Percentiles rank a stretch among this genome's conserved stretches.
Evolutionary conservation across 1,140 invertebrate genomes (phyloP).

Genomic region (Diprion similis): DNA sequence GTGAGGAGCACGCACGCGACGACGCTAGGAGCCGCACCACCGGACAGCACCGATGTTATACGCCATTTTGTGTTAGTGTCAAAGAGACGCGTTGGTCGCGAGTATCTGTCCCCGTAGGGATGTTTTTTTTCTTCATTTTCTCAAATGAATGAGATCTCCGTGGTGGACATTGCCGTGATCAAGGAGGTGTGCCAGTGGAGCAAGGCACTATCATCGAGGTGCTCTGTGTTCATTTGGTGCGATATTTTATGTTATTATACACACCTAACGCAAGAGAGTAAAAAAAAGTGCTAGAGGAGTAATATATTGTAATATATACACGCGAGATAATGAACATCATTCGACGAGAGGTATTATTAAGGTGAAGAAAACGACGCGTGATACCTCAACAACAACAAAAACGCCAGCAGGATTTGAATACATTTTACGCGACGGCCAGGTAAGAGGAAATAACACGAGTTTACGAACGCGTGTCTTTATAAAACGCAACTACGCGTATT

Average conservation of each 20-base stretch:
- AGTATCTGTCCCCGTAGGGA: not conserved
- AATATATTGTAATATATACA: not conserved
- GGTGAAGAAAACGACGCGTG: too few relatives aligned
- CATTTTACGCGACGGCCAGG: not conserved
- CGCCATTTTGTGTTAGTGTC: conserved; percentile 36
- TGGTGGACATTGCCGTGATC: too few relatives aligned
- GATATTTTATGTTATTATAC: too few relatives aligned
- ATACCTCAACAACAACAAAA: too few relatives aligned
- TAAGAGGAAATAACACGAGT: not conserved
- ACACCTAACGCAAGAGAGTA: too few relatives aligned
- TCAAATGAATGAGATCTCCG: too few relatives aligned
- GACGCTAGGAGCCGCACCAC: conserved; percentile 16
- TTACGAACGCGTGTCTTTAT: too few relatives aligned
- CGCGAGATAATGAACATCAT: too few relatives aligned
- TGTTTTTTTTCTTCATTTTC: not conserved
- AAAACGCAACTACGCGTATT: too few relatives aligned
- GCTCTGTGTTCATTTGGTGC: too few relatives aligned
- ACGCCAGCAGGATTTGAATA: not conserved
- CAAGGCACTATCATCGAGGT: too few relatives aligned
- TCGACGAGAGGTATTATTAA: too few relatives aligned
- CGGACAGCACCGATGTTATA: conserved; percentile 30
- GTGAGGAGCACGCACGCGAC: conserved; percentile 23
- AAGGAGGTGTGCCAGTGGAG: not conserved
- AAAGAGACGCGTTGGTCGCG: conserved; percentile 26
- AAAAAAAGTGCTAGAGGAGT: not conserved